Percentiles rank a stretch among this genome's conserved stretches.
Conservation (phyloP, 2,113 vertebrate genomes). For the Puntigrus tetrazona region DNA sequence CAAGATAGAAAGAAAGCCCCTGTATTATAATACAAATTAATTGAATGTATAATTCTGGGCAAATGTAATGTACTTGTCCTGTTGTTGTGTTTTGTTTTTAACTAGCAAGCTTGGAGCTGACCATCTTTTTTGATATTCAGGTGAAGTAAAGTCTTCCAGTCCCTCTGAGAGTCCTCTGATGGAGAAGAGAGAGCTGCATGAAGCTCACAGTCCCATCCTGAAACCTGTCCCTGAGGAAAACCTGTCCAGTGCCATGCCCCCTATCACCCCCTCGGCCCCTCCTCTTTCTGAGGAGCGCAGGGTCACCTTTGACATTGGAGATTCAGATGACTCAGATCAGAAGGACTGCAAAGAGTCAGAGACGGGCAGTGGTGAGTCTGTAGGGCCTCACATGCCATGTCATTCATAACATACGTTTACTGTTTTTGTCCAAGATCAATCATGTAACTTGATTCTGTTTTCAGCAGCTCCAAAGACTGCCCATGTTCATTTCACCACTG, state of each 20-base stretch:
- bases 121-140: constrained; percentile 67
- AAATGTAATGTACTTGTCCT: no score
- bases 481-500: constrained; percentile 84
- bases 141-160: constrained; percentile 85
- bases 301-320: constrained; percentile 89
- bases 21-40: not conserved
- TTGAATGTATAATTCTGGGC: no score
- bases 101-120: constrained; percentile 44
- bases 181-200: constrained; percentile 84
- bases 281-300: constrained; percentile 78
- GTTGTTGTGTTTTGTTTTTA: not conserved
- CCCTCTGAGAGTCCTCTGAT: constrained; percentile 92
- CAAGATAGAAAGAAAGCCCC: no score
- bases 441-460: not conserved
- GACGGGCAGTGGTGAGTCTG: constrained; percentile 51
- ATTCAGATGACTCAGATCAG: constrained; percentile 78
- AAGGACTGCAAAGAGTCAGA: constrained; percentile 73
- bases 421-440: not conserved
- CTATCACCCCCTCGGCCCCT: constrained; percentile 47
- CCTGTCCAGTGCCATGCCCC: constrained; percentile 20
- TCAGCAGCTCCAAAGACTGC: constrained; percentile 68
- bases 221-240: constrained; percentile 81
- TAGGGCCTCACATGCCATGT: constrained; percentile 31
- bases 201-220: constrained; percentile 72
- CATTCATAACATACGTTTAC: not conserved